Conservation (phyloP, 2,113 vertebrate genomes). For the Grantiella picta region DNA sequence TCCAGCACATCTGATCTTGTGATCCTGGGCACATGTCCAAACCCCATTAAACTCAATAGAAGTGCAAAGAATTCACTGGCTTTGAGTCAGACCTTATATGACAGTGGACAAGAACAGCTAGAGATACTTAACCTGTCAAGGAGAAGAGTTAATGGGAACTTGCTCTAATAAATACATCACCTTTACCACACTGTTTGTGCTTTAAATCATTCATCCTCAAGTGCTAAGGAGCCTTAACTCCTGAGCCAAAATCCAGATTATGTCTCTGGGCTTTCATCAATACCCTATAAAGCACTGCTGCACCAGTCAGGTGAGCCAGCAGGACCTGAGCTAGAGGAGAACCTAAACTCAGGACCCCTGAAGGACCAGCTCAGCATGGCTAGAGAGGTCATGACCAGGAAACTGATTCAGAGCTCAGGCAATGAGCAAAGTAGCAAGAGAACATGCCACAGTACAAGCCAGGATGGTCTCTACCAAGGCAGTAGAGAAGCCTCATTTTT, state of each 20-base stretch:
- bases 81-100: slow-evolving; percentile 5
- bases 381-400: not conserved
- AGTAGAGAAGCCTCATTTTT: not conserved
- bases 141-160: not conserved
- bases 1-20: slow-evolving; percentile 24
- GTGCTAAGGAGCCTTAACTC: not conserved
- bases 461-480: not conserved
- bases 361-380: not conserved
- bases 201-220: not conserved
- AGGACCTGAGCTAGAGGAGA: not conserved
- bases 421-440: not conserved
- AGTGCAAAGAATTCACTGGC: slow-evolving; percentile 22
- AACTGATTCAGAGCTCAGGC: not conserved
- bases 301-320: not conserved
- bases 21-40: slow-evolving; percentile 16
- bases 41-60: slow-evolving; percentile 13
- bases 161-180: not conserved
- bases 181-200: not conserved
- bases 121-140: not conserved
- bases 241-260: not conserved
- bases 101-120: not conserved
- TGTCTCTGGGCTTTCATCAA: not conserved
- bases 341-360: not conserved
- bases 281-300: not conserved
- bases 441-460: not conserved